A percentile compares a stretch with the other conserved stretches of the same genome.
These are phyloP conservation scores for Cotesia congregata DNA, from an alignment of 2,888 invertebrate genomes.

Conservation along the genomic window DNA sequence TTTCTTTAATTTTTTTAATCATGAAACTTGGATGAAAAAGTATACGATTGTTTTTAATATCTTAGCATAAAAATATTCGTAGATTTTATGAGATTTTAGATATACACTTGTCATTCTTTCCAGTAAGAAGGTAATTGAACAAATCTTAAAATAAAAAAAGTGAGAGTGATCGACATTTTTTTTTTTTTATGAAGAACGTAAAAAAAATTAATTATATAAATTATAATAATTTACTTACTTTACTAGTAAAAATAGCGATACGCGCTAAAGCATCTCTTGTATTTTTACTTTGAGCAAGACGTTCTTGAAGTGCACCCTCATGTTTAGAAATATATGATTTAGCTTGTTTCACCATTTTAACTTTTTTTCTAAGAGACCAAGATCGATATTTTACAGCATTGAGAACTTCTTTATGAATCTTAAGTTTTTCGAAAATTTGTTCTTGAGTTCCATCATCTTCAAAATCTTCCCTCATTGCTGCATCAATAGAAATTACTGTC, in stretches of 20 bases:
- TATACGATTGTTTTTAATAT: no score
- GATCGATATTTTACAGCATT: slow-evolving; percentile 89
- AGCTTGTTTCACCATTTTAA: slow-evolving; percentile 86
- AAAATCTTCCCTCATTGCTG: slow-evolving; percentile 81
- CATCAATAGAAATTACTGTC: slow-evolving; percentile 84
- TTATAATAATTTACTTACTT: slow-evolving; percentile 73
- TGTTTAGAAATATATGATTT: slow-evolving; percentile 90
- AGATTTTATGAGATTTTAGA: no score
- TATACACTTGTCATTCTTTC: no score
- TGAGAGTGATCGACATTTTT: no score
- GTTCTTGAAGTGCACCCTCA: slow-evolving; percentile 90
- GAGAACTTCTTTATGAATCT: slow-evolving; percentile 91
- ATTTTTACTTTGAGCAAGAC: slow-evolving; percentile 89
- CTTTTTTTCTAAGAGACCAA: slow-evolving; percentile 85
- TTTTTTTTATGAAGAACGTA: slow-evolving; percentile 23
- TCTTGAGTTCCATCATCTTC: slow-evolving; percentile 84
- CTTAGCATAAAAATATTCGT: no score
- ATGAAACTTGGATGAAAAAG: no score
- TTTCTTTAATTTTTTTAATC: no score
- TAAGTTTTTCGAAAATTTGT: slow-evolving; percentile 91
- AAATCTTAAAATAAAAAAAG: no score
- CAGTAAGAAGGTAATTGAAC: no score
- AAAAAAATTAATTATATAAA: background rate
- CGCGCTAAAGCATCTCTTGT: slow-evolving; percentile 88
- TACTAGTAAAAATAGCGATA: slow-evolving; percentile 83